These are phyloP conservation scores for Sorex fumeus DNA, from an alignment of 2,113 vertebrate genomes.

Conservation along the genomic window DNA sequence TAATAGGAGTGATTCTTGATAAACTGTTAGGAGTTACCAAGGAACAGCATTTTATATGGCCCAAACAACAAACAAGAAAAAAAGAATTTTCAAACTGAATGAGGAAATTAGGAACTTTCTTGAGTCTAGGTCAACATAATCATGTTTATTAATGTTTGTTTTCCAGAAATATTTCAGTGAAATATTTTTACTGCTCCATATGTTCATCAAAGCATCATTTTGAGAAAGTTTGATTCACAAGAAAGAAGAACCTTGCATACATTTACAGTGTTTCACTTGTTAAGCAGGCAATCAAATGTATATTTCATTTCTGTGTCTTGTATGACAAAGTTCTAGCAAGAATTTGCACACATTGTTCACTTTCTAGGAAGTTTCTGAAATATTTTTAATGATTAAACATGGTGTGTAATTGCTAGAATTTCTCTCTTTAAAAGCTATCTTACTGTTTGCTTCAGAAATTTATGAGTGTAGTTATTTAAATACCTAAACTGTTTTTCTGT, in stretches of 20 bases:
- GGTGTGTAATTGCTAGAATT: neutral
- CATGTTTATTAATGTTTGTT: neutral
- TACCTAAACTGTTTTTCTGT: neutral
- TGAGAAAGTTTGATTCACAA: neutral
- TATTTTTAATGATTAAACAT: slow-evolving; percentile 19
- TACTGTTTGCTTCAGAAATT: neutral
- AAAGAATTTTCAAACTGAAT: too few species aligned
- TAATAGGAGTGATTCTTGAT: too few species aligned
- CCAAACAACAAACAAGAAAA: too few species aligned
- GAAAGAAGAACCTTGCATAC: neutral
- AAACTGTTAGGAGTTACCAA: too few species aligned
- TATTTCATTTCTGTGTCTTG: neutral
- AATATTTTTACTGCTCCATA: neutral
- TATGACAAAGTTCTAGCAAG: neutral
- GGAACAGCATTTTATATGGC: too few species aligned
- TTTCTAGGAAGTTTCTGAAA: neutral
- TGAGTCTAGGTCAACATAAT: neutral
- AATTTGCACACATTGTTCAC: neutral
- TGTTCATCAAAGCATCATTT: neutral
- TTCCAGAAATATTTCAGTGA: neutral
- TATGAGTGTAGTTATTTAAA: neutral
- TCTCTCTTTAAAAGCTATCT: neutral
- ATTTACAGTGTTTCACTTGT: neutral
- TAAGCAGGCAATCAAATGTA: neutral
- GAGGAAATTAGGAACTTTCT: neutral